Percentiles rank a stretch among this genome's conserved stretches.
Conservation (phyloP, 2,113 vertebrate genomes). For the Pterocles gutturalis region DNA sequence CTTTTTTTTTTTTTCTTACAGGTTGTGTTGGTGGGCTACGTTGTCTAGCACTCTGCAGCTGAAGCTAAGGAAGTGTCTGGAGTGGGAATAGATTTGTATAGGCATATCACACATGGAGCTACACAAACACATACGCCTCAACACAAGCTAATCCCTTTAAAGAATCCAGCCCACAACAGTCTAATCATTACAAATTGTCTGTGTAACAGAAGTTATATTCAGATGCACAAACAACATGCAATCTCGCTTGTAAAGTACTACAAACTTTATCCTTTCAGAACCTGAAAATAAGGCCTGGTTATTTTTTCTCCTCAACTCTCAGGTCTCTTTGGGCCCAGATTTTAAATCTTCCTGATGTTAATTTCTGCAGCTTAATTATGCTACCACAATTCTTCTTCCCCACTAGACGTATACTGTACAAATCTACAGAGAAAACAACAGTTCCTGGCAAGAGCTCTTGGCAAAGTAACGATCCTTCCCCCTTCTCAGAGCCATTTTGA, state of each 20-base stretch:
- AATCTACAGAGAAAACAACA: not conserved
- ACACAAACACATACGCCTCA: constrained; percentile 43
- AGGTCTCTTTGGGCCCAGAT: not conserved
- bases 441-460: not conserved
- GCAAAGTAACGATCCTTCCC: not conserved
- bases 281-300: not conserved
- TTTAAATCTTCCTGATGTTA: not conserved
- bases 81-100: constrained; percentile 30
- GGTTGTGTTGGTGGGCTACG: constrained; percentile 10
- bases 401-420: not conserved
- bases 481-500: not conserved
- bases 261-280: not conserved
- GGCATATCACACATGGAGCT: not conserved
- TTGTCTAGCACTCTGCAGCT: constrained; percentile 2
- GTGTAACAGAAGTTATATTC: not conserved
- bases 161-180: not conserved
- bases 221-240: not conserved
- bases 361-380: not conserved
- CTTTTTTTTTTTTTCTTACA: not conserved
- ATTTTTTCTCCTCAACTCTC: not conserved
- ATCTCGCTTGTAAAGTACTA: not conserved
- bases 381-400: not conserved
- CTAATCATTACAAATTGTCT: not conserved
- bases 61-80: not conserved
- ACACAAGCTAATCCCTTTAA: constrained; percentile 36